Conservation (phyloP, 2,113 vertebrate genomes). For the Capreolus pygargus region DNA sequence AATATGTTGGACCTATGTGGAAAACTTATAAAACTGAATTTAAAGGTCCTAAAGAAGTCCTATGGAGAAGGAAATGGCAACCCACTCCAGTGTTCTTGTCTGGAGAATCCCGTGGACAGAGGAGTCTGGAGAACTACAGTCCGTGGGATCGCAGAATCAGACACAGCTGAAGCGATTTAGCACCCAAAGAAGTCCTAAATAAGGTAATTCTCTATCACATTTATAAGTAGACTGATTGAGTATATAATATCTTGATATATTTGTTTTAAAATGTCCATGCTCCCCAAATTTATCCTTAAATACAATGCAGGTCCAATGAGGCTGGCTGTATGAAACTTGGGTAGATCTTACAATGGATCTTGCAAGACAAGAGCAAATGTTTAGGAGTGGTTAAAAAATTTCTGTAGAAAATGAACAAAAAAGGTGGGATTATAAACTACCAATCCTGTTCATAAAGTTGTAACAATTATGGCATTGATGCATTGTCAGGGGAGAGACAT, state of each 20-base stretch:
- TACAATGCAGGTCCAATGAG: background rate
- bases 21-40: background rate
- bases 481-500: background rate
- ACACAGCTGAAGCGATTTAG: background rate
- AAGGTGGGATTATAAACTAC: background rate
- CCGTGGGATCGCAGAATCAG: fast-evolving
- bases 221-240: background rate
- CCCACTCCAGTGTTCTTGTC: background rate
- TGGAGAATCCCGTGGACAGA: background rate
- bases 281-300: background rate
- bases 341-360: background rate
- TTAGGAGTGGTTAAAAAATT: background rate
- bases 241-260: background rate
- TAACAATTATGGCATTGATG: background rate
- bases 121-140: background rate
- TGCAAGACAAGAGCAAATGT: background rate
- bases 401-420: background rate
- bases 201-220: background rate
- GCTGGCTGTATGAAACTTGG: background rate
- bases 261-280: background rate
- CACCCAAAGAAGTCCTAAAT: background rate
- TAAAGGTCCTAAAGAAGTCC: background rate
- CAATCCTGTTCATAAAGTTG: background rate
- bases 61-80: background rate
- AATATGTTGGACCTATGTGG: background rate